Evolutionary conservation across 1,140 invertebrate genomes (phyloP).

Genomic region (Homalodisca vitripennis): DNA sequence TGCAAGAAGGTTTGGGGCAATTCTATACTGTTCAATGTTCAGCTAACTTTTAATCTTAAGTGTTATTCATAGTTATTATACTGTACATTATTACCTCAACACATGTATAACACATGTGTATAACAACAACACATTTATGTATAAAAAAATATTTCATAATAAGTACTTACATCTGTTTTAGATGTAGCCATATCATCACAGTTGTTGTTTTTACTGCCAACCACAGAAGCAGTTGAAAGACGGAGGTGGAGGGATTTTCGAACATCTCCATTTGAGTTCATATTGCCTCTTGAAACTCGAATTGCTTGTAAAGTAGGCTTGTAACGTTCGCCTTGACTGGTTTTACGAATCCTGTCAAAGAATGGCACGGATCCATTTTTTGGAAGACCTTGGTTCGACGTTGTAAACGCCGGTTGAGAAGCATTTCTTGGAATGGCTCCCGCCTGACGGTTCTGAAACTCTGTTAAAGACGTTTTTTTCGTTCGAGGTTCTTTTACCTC

Average conservation of each 20-base stretch:
- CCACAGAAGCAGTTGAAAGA: slow-evolving; percentile 58
- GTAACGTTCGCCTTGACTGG: slow-evolving; percentile 72
- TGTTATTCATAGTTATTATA: too few species aligned
- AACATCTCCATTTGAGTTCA: slow-evolving; percentile 58
- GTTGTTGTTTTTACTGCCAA: slow-evolving; percentile 59
- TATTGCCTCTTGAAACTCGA: slow-evolving; percentile 59
- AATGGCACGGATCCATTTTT: slow-evolving; percentile 87
- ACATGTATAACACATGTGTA: too few species aligned
- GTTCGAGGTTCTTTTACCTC: slow-evolving; percentile 3
- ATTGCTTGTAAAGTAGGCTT: slow-evolving; percentile 77
- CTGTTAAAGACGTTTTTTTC: slow-evolving; percentile 24
- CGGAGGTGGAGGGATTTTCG: slow-evolving; percentile 56
- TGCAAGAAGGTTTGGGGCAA: too few species aligned
- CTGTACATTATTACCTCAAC: too few species aligned
- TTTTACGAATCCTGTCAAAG: slow-evolving; percentile 79
- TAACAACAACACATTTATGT: too few species aligned
- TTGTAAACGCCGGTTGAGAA: slow-evolving; percentile 80
- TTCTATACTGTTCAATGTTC: too few species aligned
- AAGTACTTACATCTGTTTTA: slow-evolving; percentile 47
- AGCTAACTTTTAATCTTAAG: too few species aligned
- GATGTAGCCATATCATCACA: slow-evolving; percentile 55
- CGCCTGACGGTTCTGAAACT: slow-evolving; percentile 24
- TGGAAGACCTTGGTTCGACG: slow-evolving; percentile 72
- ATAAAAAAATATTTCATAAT: too few species aligned
- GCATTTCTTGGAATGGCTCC: slow-evolving; percentile 70